Evolutionary conservation across 2,113 vertebrate species (phyloP), one percentile per base, ranked within the genome.

Genomic region (Sylvia atricapilla): DNA sequence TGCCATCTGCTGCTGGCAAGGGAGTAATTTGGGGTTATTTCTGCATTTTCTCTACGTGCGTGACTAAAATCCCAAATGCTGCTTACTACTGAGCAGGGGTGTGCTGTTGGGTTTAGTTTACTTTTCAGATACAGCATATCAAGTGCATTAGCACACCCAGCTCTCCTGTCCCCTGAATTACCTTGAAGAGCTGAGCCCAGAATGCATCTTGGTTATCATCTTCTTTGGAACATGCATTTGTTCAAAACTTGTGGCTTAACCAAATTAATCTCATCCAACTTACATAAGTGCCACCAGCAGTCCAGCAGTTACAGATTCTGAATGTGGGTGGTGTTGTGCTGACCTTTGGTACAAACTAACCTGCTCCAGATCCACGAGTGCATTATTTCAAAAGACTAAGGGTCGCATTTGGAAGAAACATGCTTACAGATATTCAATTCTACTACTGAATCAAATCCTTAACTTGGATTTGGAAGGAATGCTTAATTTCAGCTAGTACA

Each of bases 21-120:
- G 2, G 1, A 47, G 2, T 1, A 5, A 47, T 21, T 22, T 0
- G 25, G 21, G 31, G 5, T 10, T 12, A 7, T 21, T 37, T n/a
- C 8, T 13, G 35, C 0, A 0, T 27, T 58, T 43, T 14, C 39
- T 52, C 20, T 27, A 2, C 0, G 5, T 23, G 14, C 16, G 21
- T 4, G 11, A 35, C 37, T 39, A 13, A 33, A 30, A 52, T 5
- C 6, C 13, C 20, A 15, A 13, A 15, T 11, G 4, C 24, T 75
- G 39, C 17, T 21, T 43, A 39, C 11, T 55, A 15, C 10, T 7
- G 12, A 53, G 68, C 28, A 62, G 21, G 83, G 16, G 24, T 4
- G 25, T 1, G 20, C 35, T 12, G 9, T 6, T 47, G 11, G 1
- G 8, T 27, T 53, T 11, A 18, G 6, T 24, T 55, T 8, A 8